Percentiles rank a stretch among this genome's conserved stretches.
phyloP scores from a whole-genome alignment of 2,888 invertebrate genomes.

The Hydrotaea diabolus region DNA sequence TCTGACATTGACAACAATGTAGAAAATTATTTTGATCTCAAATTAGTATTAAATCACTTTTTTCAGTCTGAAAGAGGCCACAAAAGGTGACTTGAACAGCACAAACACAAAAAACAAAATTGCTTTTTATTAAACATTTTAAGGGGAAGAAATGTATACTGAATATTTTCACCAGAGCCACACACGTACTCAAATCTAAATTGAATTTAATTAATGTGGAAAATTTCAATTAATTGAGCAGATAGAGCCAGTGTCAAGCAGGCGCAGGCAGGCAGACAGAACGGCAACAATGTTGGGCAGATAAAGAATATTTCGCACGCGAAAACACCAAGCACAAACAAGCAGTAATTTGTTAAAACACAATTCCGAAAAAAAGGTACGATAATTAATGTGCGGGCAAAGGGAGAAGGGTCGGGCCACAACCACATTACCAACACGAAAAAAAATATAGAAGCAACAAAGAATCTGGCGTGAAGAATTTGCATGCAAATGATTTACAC shows the following conservation, averaged over 20 bases:
- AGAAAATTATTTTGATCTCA: too few species aligned
- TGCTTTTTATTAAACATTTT: too few species aligned
- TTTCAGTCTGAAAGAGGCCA: too few species aligned
- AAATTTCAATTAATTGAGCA: conserved; percentile 35
- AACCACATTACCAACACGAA: neutral
- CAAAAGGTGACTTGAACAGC: too few species aligned
- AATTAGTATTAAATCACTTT: too few species aligned
- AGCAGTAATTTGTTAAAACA: neutral
- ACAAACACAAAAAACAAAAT: too few species aligned
- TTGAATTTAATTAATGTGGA: conserved; percentile 32
- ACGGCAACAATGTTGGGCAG: neutral
- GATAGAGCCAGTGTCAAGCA: too few species aligned
- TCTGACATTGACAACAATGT: too few species aligned
- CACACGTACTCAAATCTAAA: neutral
- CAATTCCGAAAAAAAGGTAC: neutral
- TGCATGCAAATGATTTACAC: conserved; percentile 16
- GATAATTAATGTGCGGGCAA: neutral
- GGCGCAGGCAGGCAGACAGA: too few species aligned
- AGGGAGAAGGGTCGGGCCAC: too few species aligned
- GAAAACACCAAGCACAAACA: too few species aligned
- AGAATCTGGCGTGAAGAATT: conserved; percentile 9
- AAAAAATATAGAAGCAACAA: neutral
- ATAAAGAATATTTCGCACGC: too few species aligned
- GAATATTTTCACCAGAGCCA: neutral
- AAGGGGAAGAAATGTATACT: neutral